Base-by-base conservation (phyloP, 2,888 invertebrate genomes). In the Sisyra nigra region DNA sequence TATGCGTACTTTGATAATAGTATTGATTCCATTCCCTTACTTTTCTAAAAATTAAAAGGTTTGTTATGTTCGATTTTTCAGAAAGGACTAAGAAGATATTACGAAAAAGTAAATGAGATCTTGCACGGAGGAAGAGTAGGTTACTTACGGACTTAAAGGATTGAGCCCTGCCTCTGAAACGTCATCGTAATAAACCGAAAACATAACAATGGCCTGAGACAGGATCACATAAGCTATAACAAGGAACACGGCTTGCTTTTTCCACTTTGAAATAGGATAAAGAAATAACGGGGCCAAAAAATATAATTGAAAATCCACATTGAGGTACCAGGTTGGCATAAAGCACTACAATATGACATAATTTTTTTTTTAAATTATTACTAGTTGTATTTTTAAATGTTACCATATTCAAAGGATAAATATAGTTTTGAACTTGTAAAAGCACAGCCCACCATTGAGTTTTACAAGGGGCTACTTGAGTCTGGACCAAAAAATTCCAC, bases 1-100 rank as follows among this genome's bases (percentile, higher is more conserved):
- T 45, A 42, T 53, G 52, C 11, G 51, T 49, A 10, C 50, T 48
- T 15, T 47, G 45, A 29, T 52, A 52, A 15, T 48, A 45, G 13
- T 9, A 13, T 19, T 24, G 17, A 3, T 39, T 13, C 24, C 24
- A 19, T 39, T 39, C 24, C 11, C 3, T 3, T 8, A 34, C 34
- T 8, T 34, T 15, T 11, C 15, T 34, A 24, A n/a, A n/a, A n/a
- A n/a, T n/a, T n/a, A n/a, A n/a, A n/a, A n/a, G n/a, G n/a, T n/a
- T n/a, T n/a, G n/a, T n/a, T n/a, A n/a, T n/a, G n/a, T n/a, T n/a
- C n/a, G n/a, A n/a, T n/a, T n/a, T n/a, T n/a, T n/a, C n/a, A n/a
- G n/a, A n/a, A n/a, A n/a, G n/a, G n/a, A n/a, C n/a, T n/a, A n/a
- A n/a, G n/a, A n/a, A n/a, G n/a, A n/a, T n/a, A n/a, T n/a, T n/a